A percentile compares a stretch with the other conserved stretches of the same genome.
Evolutionary conservation across 1,140 invertebrate genomes (phyloP).

Genomic region (Gonioctena quinquepunctata): DNA sequence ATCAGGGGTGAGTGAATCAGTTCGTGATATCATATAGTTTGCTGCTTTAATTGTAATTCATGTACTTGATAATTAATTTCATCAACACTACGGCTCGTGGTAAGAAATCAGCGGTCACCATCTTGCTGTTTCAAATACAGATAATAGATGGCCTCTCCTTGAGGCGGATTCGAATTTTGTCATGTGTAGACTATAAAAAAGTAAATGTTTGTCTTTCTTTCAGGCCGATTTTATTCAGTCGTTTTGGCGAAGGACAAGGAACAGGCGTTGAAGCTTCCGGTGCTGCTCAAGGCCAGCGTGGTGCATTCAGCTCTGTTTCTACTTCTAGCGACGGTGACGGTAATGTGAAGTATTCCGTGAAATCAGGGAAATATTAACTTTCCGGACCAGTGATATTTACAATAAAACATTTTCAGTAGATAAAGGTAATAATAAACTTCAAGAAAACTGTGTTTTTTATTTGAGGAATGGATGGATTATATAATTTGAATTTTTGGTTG

Average conservation of each 20-base stretch:
- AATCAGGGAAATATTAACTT: slow-evolving; percentile 48
- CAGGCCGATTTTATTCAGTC: slow-evolving; percentile 43
- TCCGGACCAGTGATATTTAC: not conserved
- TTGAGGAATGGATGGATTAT: no score
- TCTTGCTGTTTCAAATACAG: no score
- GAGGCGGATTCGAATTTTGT: no score
- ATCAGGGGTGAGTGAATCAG: slow-evolving; percentile 26
- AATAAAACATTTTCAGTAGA: not conserved
- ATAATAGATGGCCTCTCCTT: no score
- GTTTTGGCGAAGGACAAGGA: slow-evolving; percentile 44
- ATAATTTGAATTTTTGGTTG: not conserved
- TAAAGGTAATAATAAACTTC: not conserved
- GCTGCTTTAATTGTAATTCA: no score
- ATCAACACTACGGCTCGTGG: no score
- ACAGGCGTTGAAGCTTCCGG: slow-evolving; percentile 41
- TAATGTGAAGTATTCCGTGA: slow-evolving; percentile 45
- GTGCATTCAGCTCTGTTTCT: slow-evolving; percentile 45
- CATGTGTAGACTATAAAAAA: no score
- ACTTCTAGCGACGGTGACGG: slow-evolving; percentile 42
- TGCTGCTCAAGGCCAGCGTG: slow-evolving; percentile 41
- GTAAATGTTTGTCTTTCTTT: no score
- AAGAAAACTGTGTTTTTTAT: not conserved
- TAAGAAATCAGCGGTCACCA: no score
- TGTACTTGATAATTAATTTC: no score
- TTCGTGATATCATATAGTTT: no score